phyloP scores from a whole-genome alignment of 2,113 vertebrate genomes.

The Gorsachius goisagi region DNA sequence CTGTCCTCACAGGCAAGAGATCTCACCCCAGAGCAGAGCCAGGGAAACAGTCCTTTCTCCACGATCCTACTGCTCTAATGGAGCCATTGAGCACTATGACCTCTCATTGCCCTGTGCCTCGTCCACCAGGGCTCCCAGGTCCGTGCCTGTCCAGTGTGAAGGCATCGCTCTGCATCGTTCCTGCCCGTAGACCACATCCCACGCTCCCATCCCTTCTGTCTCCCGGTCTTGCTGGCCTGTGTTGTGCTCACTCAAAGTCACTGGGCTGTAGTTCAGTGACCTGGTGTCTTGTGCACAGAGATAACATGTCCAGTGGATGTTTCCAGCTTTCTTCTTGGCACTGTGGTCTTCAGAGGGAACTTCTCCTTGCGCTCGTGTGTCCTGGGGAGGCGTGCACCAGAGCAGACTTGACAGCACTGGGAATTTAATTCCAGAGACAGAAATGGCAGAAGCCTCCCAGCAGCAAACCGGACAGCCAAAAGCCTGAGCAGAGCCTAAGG shows the following conservation, averaged over 20 bases:
- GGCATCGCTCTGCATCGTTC: background rate
- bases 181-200: background rate
- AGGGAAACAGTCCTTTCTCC: background rate
- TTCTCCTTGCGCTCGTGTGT: background rate
- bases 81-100: background rate
- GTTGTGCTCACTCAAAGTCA: background rate
- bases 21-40: background rate
- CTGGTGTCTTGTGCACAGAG: background rate
- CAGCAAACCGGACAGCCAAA: background rate
- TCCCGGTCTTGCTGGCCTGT: background rate
- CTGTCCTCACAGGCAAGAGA: background rate
- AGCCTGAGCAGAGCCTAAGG: background rate
- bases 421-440: conserved; percentile 64
- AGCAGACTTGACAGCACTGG: conserved; percentile 48
- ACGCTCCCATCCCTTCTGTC: background rate
- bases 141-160: background rate
- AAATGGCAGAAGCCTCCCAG: conserved; percentile 50
- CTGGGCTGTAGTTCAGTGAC: conserved; percentile 29
- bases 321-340: conserved; percentile 41
- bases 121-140: background rate
- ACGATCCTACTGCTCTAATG: background rate
- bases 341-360: background rate
- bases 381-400: background rate
- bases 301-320: conserved; percentile 16
- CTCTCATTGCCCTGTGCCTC: background rate